Conservation (phyloP, 2,888 invertebrate species). For the Cephus pygmeus region DNA sequence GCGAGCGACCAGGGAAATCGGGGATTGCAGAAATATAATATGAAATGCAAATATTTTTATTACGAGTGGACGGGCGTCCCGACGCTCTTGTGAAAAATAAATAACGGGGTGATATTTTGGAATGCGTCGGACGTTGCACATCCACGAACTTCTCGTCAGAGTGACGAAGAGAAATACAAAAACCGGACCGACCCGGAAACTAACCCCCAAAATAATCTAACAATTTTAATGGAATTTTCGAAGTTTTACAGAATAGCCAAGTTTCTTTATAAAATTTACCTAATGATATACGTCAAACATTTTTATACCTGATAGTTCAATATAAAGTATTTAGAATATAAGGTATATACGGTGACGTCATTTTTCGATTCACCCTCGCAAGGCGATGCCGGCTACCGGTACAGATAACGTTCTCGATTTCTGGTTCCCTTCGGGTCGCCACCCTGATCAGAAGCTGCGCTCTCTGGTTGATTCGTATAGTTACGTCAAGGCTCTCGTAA, state of each 20-base stretch:
- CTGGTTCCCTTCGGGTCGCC: no score
- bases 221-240: background rate
- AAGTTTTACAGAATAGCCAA: background rate
- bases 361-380: no score
- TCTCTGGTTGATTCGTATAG: no score
- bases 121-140: background rate
- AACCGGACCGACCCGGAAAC: background rate
- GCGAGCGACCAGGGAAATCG: background rate
- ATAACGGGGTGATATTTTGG: background rate
- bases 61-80: background rate
- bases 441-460: no score
- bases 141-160: background rate
- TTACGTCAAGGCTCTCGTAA: no score
- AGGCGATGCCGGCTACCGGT: no score
- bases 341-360: no score
- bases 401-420: no score
- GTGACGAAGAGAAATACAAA: background rate
- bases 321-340: background rate
- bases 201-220: background rate
- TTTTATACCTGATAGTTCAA: background rate
- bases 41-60: background rate
- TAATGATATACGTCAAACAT: background rate
- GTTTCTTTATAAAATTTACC: background rate
- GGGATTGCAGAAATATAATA: background rate
- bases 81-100: background rate